Base-by-base conservation (phyloP, 1,140 invertebrate genomes). In the Phymorhynchus buccinoides region DNA sequence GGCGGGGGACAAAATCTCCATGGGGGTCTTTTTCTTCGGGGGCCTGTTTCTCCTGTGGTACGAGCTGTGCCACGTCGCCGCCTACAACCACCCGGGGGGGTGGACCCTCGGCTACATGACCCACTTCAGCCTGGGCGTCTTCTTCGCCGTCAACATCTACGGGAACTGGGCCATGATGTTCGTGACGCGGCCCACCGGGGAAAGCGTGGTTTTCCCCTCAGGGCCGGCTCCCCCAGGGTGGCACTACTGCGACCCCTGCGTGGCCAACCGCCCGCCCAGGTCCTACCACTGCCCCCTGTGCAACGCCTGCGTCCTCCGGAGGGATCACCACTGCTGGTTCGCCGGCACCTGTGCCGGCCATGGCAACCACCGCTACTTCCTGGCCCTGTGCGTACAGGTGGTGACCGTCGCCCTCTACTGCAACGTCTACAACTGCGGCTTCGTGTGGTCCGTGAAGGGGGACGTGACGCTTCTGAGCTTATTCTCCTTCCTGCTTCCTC, bases 321-420 rank as follows among this genome's bases (percentile, higher is more conserved):
- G 98, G 88, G 98, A 99, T 92, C 98, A 99, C 93, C 98, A 99
- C 92, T 99, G 98, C 91, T 96, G 96, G 77, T 99, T 99, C 92
- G 96, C 96, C 32, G 96, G 96, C 16, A 96, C 96, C 90, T 99
- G 98, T 93, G 94, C 99, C 39, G 98, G 98, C 2, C 96, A 98
- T 91, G 94, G 95, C 80, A 99, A 99, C 93, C 96, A 97, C 88
- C 94, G 97, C 89, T 98, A 97, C 92, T 99, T 98, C 91, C 93
- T 97, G 9, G 95, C 96, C 89, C 96, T 98, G 91, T 93, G 97
- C 22, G 91, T 97, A 14, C 96, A 98, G 92, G 94, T 98, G 39
- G 77, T 86, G 1, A 37, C 91, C 32, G 90, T 86, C 16, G 90
- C 87, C 4, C 16, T 90, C 27, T 92, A 89, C 82, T 89, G 88